These are phyloP conservation scores for Tiliacea aurago DNA, from an alignment of 2,888 invertebrate genomes.

Conservation along the genomic window DNA sequence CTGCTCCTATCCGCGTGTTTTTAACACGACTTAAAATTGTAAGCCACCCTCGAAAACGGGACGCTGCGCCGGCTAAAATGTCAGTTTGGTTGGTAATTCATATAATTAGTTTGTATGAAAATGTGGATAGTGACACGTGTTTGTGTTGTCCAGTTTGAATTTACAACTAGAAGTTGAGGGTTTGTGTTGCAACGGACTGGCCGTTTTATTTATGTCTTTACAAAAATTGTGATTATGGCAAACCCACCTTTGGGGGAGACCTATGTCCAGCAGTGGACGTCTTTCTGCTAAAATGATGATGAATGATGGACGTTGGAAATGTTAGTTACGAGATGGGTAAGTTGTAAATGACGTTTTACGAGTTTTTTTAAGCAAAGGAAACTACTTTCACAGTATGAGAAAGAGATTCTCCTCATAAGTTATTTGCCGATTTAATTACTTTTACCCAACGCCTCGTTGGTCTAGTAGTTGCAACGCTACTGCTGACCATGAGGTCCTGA, in stretches of 20 bases:
- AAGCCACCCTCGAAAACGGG: slow-evolving; percentile 36
- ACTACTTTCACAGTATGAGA: not conserved
- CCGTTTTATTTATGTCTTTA: not conserved
- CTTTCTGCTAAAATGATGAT: too few species aligned
- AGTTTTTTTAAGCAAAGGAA: not conserved
- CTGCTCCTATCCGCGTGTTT: too few species aligned
- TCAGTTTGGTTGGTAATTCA: slow-evolving; percentile 32
- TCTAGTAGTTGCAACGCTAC: too few species aligned
- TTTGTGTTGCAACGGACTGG: slow-evolving; percentile 4
- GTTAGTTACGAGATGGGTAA: not conserved
- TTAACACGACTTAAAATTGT: slow-evolving; percentile 24
- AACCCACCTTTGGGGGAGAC: too few species aligned
- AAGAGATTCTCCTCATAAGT: not conserved
- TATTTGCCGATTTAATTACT: not conserved
- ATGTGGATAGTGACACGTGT: slow-evolving; percentile 43
- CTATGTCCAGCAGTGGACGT: too few species aligned
- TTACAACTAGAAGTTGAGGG: slow-evolving; percentile 15
- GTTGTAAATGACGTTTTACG: not conserved
- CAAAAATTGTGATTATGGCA: not conserved
- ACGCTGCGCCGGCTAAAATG: slow-evolving; percentile 6
- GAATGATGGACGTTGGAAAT: not conserved
- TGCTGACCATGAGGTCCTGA: too few species aligned
- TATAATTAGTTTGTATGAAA: slow-evolving; percentile 51
- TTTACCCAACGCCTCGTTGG: not conserved
- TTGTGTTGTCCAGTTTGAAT: slow-evolving; percentile 38